Conservation (phyloP, 2,888 invertebrate species). For the Mesochorus sp. region DNA sequence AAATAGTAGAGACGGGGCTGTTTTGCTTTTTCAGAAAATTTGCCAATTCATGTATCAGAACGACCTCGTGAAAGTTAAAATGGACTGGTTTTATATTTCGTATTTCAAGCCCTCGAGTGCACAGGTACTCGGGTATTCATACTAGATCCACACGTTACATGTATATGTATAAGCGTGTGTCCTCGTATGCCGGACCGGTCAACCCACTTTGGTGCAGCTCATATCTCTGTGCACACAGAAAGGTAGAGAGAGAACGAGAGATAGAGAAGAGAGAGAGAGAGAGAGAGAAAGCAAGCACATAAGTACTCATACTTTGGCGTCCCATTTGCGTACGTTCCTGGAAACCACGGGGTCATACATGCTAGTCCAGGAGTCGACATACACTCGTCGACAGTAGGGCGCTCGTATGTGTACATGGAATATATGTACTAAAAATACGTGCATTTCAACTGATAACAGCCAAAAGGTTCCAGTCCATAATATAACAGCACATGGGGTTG, state of each 20-base stretch:
- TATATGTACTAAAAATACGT: no score
- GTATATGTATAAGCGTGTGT: background rate
- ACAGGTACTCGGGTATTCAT: background rate
- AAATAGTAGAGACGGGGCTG: background rate
- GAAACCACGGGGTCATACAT: constrained; percentile 7
- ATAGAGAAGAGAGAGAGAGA: no score
- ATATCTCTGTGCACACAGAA: constrained; percentile 9
- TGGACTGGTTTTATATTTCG: background rate
- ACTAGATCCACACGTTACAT: constrained; percentile 38
- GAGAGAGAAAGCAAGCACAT: constrained; percentile 38
- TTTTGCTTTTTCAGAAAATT: constrained; percentile 30
- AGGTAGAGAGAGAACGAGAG: no score
- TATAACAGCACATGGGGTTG: background rate
- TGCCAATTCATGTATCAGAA: constrained; percentile 1
- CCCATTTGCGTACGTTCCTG: constrained; percentile 39
- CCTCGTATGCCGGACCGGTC: background rate
- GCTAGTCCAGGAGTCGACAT: constrained; percentile 5
- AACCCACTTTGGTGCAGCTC: constrained; percentile 23
- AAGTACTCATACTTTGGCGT: constrained; percentile 47
- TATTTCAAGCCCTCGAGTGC: no score
- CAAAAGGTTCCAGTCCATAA: background rate
- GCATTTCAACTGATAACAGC: background rate
- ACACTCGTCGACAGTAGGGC: background rate
- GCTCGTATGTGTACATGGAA: background rate
- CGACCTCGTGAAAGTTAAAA: constrained; percentile 3